These are phyloP conservation scores for Ophiothrix spiculata DNA, from an alignment of 35 echinoderm and acorn worm species.

Conservation along the genomic window DNA sequence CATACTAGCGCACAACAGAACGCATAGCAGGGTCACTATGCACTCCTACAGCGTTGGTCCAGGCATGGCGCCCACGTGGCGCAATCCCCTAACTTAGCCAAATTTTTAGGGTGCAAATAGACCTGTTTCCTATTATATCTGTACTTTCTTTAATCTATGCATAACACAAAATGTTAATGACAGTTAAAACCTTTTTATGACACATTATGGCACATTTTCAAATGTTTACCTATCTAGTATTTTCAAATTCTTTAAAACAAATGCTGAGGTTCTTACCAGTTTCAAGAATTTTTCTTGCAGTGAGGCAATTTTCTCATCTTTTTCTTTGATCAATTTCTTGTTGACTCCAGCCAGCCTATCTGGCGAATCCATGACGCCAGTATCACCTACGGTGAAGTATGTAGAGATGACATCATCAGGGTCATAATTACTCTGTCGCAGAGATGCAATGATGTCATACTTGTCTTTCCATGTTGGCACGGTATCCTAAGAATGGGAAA, in stretches of 20 bases:
- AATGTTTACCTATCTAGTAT: neutral
- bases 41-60: no score
- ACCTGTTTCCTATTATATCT: no score
- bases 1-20: no score
- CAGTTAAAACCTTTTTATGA: no score
- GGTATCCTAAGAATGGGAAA: conserved; percentile 55
- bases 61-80: no score
- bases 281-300: conserved; percentile 74
- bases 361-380: conserved; percentile 73
- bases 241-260: no score
- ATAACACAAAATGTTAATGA: no score
- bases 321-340: conserved; percentile 78
- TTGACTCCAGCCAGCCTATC: conserved; percentile 72
- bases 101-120: no score
- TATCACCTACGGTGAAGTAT: conserved; percentile 71
- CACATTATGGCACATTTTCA: neutral
- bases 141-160: no score
- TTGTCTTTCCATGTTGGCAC: conserved; percentile 79
- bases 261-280: conserved; percentile 69
- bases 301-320: conserved; percentile 73
- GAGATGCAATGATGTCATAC: conserved; percentile 83
- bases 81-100: no score
- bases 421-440: conserved; percentile 94
- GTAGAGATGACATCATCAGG: conserved; percentile 68
- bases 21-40: no score